Evolutionary conservation across 2,888 invertebrate species (phyloP), one percentile per base, ranked within the genome.

Genomic region (Cerastoderma edule): DNA sequence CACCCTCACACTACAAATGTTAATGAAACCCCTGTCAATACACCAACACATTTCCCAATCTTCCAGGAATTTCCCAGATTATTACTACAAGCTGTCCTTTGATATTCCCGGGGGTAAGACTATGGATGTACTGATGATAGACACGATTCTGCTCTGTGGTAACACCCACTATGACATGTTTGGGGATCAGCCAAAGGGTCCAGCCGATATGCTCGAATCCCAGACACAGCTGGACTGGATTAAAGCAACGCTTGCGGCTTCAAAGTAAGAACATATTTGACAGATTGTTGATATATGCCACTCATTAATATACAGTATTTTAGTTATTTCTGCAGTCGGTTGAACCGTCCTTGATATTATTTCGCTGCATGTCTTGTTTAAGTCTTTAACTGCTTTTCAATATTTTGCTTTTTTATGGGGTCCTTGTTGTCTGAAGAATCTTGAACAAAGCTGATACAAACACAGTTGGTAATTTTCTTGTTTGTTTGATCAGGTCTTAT

Each of bases 141-240:
- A 94, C 86, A 94, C 94, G 0, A 88, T 94, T 2, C 85, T 92
- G 16, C 85, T 94, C 54, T 94, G 94, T 85, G 94, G 94, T 1
- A 92, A 92, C 78, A 89, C 90, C 4, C 89, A 89, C 22, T 83
- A 89, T 69, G 89, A 90, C 70, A 75, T 82, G 28, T 60, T 60
- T 60, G 32, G 32, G 24, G 60, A 60, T 24, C 88, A 89, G 60
- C 92, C 90, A 1, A 6, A 67, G 5, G 88, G 89, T 35, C 89
- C 91, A n/a, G 74, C 64, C 0, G 74, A 88, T 67, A 16, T 57
- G 2, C 73, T 65, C 10, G 35, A 50, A 0, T 84, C 91, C 2
- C 89, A 92, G 16, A 79, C 88, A 13, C 93, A 93, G 81, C 93
- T 93, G 93, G 39, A 57, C 6, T 79, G 77, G 78, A 65, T 79